Evolutionary conservation across 2,888 invertebrate species (phyloP).

Genomic region (Dascillus cervinus): DNA sequence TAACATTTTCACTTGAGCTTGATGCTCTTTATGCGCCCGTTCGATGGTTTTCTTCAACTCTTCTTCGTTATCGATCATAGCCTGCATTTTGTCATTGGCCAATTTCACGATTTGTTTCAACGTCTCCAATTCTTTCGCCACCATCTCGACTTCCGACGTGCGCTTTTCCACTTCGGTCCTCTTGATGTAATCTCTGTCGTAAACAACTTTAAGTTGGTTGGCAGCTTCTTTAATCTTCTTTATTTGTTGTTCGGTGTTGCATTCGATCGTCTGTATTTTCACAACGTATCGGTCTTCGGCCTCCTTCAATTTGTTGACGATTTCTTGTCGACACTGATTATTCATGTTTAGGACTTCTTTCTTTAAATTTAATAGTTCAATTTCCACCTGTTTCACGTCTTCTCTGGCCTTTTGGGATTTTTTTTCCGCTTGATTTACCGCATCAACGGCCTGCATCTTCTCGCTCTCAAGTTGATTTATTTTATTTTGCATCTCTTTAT

Average conservation of each 20-base stretch:
- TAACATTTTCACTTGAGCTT: conserved; percentile 50
- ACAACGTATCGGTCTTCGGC: conserved; percentile 7
- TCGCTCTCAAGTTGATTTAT: conserved; percentile 32
- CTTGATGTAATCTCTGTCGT: conserved; percentile 50
- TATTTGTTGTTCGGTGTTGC: conserved; percentile 25
- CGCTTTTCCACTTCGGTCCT: conserved; percentile 49
- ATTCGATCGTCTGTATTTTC: conserved; percentile 25
- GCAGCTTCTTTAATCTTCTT: conserved; percentile 29
- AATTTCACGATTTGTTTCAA: conserved; percentile 41
- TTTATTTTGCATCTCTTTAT: conserved; percentile 29
- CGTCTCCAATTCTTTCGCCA: conserved; percentile 43
- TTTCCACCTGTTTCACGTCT: conserved; percentile 24
- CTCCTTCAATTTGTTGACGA: conserved; percentile 16
- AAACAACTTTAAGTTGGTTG: conserved; percentile 41
- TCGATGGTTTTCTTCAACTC: conserved; percentile 31
- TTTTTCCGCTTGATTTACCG: conserved; percentile 15
- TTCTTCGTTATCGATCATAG: conserved; percentile 27
- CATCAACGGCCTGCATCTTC: conserved; percentile 24
- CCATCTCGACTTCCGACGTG: conserved; percentile 41
- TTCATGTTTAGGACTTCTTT: conserved; percentile 17
- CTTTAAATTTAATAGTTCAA: conserved; percentile 21
- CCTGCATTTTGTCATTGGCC: conserved; percentile 39
- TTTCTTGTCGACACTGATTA: conserved; percentile 12
- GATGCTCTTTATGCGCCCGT: conserved; percentile 33
- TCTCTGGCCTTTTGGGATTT: conserved; percentile 22